Evolutionary conservation across 2,113 vertebrate genomes (phyloP).

Genomic region (Alosa alosa): DNA sequence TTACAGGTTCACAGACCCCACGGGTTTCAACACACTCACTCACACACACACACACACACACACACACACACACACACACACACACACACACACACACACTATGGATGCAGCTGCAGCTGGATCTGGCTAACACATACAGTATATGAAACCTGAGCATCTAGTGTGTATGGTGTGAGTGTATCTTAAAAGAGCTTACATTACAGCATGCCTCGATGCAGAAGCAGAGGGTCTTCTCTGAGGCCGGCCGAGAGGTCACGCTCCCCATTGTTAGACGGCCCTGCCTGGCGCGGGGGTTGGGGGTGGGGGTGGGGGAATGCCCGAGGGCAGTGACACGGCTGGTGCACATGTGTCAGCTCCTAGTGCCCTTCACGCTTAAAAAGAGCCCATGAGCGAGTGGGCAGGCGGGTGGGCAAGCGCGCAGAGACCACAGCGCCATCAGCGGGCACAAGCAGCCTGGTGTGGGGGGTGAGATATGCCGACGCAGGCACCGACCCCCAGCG

Average conservation of each 20-base stretch:
- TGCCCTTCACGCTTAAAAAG: conserved; percentile 42
- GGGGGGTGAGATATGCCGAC: neutral
- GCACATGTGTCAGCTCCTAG: conserved; percentile 26
- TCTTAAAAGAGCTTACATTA: neutral
- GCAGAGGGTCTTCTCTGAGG: neutral
- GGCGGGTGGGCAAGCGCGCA: neutral
- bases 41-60: conserved; percentile 21
- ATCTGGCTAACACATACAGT: neutral
- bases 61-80: conserved; percentile 3
- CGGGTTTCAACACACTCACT: neutral
- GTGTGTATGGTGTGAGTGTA: neutral
- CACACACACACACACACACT: neutral
- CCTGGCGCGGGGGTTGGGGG: neutral
- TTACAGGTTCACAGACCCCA: neutral
- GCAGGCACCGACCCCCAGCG: neutral
- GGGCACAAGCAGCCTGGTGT: neutral
- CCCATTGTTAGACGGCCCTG: neutral
- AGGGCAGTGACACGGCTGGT: conserved; percentile 7
- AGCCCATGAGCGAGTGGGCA: conserved; percentile 19
- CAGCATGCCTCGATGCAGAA: neutral
- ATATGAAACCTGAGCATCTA: neutral
- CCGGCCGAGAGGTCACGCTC: neutral
- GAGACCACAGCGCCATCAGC: neutral
- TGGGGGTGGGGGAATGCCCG: neutral
- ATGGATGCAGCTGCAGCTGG: neutral